These are phyloP conservation scores for Lobophora halterata DNA, from an alignment of 2,888 invertebrate species.

Conservation along the genomic window DNA sequence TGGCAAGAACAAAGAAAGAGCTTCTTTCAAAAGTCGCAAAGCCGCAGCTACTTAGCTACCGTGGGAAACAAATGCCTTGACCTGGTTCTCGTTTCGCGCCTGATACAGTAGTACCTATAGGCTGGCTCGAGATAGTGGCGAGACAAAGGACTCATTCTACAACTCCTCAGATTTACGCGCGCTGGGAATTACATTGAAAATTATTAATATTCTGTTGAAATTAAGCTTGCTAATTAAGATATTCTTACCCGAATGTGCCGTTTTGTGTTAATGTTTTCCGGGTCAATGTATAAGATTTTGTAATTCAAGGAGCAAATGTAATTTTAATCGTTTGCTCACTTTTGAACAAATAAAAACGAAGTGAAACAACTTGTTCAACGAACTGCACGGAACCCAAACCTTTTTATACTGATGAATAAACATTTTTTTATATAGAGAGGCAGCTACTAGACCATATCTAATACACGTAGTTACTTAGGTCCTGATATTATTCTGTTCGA, in stretches of 20 bases:
- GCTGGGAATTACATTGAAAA: slow-evolving; percentile 12
- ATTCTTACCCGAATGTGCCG: too few relatives aligned
- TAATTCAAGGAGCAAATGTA: too few relatives aligned
- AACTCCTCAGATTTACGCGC: slow-evolving; percentile 22
- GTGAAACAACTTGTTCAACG: too few relatives aligned
- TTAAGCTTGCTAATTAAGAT: too few relatives aligned
- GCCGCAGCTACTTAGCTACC: slow-evolving; percentile 29
- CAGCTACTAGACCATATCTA: too few relatives aligned
- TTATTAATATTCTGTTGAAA: slow-evolving; percentile 12
- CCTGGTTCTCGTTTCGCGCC: slow-evolving; percentile 38
- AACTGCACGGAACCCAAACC: too few relatives aligned
- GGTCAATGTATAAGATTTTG: too few relatives aligned
- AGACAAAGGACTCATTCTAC: slow-evolving; percentile 33
- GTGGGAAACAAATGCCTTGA: slow-evolving; percentile 41
- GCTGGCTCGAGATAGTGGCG: slow-evolving; percentile 26
- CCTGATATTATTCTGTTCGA: background rate
- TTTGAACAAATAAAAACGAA: too few relatives aligned
- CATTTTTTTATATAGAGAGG: too few relatives aligned
- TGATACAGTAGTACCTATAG: slow-evolving; percentile 25
- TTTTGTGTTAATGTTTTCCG: too few relatives aligned
- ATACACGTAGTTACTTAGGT: background rate
- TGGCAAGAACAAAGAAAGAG: slow-evolving; percentile 9
- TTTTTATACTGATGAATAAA: too few relatives aligned
- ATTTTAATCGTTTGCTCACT: too few relatives aligned
- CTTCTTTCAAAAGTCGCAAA: slow-evolving; percentile 25